Conservation (phyloP, 2,113 vertebrate genomes). For the Seriola quinqueradiata region DNA sequence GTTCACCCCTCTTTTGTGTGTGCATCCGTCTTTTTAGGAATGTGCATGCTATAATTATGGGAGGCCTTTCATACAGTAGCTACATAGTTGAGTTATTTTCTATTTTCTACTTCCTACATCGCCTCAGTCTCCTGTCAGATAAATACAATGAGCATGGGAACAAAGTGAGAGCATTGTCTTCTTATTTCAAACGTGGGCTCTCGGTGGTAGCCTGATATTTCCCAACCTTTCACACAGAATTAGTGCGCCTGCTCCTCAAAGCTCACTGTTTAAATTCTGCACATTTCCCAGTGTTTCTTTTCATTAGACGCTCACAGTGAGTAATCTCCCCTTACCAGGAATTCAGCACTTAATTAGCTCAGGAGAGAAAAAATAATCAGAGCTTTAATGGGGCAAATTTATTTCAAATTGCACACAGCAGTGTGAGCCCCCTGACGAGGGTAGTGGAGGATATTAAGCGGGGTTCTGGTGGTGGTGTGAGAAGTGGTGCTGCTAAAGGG, state of each 20-base stretch:
- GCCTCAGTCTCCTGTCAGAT: constrained; percentile 47
- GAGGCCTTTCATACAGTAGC: constrained; percentile 71
- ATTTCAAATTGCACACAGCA: constrained; percentile 72
- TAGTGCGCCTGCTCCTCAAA: constrained; percentile 39
- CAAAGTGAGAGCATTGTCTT: constrained; percentile 52
- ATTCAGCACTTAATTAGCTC: constrained; percentile 77
- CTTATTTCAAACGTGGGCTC: constrained; percentile 29
- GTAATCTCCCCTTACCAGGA: constrained; percentile 72
- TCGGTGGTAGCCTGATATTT: constrained; percentile 46
- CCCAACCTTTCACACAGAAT: constrained; percentile 51
- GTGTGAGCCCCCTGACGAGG: constrained; percentile 23
- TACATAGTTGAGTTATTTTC: constrained; percentile 67
- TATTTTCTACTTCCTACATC: constrained; percentile 62
- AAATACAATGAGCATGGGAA: constrained; percentile 25
- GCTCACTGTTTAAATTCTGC: constrained; percentile 60
- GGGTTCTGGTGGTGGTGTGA: constrained; percentile 11
- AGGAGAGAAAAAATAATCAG: constrained; percentile 76
- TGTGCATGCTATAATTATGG: constrained; percentile 71
- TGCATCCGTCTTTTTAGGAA: constrained; percentile 68
- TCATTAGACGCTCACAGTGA: constrained; percentile 66
- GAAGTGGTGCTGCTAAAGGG: neutral
- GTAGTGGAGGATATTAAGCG: constrained; percentile 54
- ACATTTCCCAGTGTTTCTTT: constrained; percentile 73
- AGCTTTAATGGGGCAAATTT: constrained; percentile 76
- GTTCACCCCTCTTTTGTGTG: constrained; percentile 53